phyloP scores from a whole-genome alignment of 1,140 invertebrate species.

The Delia radicum region DNA sequence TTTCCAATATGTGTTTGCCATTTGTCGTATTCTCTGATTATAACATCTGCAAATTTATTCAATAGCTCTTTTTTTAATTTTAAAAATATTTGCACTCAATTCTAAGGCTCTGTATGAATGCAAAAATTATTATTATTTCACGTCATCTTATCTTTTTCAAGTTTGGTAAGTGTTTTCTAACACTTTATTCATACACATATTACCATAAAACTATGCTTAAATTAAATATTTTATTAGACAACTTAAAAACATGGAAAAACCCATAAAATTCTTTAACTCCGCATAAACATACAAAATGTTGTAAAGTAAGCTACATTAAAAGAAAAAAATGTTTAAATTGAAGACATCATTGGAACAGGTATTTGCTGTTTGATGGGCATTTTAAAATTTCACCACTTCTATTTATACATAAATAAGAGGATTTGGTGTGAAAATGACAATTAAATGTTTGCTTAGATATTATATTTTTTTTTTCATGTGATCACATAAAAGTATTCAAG shows the following conservation, averaged over 20 bases:
- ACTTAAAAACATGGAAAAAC: neutral
- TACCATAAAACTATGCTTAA: neutral
- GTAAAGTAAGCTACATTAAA: neutral
- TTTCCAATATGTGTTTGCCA: too few relatives aligned
- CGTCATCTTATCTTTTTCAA: too few relatives aligned
- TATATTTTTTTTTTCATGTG: too few relatives aligned
- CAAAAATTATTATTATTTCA: too few relatives aligned
- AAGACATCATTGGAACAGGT: conserved; percentile 5
- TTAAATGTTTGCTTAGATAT: neutral
- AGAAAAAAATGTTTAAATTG: too few relatives aligned
- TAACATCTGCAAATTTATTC: too few relatives aligned
- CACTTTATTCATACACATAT: neutral
- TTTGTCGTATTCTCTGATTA: too few relatives aligned
- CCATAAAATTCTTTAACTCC: neutral
- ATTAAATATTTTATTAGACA: neutral
- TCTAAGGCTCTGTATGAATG: too few relatives aligned
- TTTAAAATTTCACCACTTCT: neutral
- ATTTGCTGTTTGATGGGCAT: neutral
- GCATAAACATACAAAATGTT: neutral
- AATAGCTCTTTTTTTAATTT: too few relatives aligned
- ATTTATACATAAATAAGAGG: neutral
- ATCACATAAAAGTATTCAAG: too few relatives aligned
- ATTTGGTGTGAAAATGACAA: conserved; percentile 11
- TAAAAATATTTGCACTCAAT: too few relatives aligned
- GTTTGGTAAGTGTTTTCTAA: too few relatives aligned